A percentile compares a stretch with the other conserved stretches of the same genome.
phyloP scores from a whole-genome alignment of 2,113 vertebrate species.

The Hystrix cristata region DNA sequence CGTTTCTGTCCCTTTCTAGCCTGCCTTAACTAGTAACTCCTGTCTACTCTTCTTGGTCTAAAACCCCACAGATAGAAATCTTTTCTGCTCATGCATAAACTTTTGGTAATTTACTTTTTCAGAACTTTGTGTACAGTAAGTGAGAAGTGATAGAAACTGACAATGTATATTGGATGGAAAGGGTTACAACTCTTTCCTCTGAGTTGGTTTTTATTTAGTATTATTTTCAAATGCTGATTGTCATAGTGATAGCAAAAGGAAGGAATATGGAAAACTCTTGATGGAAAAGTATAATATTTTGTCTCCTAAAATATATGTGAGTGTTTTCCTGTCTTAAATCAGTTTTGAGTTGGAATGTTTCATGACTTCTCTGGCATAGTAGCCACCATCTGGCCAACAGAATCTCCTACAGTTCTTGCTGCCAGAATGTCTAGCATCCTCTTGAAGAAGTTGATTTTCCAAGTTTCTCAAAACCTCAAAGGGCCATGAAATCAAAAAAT shows the following conservation, averaged over 20 bases:
- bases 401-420: neutral
- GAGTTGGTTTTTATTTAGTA: constrained; percentile 5
- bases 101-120: neutral
- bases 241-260: constrained; percentile 33
- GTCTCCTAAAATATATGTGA: constrained; percentile 26
- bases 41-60: neutral
- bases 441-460: constrained; percentile 39
- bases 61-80: neutral
- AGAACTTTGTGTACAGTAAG: neutral
- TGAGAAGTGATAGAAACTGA: neutral
- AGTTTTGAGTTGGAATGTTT: constrained; percentile 53
- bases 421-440: neutral
- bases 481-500: neutral
- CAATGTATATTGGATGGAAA: neutral
- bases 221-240: constrained; percentile 11
- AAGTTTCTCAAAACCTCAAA: neutral
- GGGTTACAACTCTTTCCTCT: neutral
- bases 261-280: constrained; percentile 13
- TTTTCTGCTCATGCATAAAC: neutral
- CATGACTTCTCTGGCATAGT: constrained; percentile 42
- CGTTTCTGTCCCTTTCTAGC: neutral
- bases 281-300: constrained; percentile 49
- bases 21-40: neutral
- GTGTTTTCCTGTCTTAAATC: constrained; percentile 48
- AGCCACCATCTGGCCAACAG: constrained; percentile 54